Conservation (phyloP, 2,113 vertebrate genomes). For the Seriola rivoliana region DNA sequence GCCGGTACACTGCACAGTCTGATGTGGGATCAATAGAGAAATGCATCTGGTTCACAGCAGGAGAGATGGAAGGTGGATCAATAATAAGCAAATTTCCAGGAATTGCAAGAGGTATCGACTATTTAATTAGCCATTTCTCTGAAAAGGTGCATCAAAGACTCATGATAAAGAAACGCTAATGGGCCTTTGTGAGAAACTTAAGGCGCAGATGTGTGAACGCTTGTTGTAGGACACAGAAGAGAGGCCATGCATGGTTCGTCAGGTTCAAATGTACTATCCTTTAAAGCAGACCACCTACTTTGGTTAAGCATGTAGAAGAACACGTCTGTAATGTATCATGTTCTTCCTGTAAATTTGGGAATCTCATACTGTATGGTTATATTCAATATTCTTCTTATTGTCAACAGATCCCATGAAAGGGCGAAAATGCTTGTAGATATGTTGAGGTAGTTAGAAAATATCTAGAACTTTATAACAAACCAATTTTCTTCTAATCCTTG, state of each 20-base stretch:
- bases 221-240: conserved; percentile 31
- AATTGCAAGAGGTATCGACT: conserved; percentile 79
- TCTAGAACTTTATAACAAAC: no score
- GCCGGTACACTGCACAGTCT: conserved; percentile 79
- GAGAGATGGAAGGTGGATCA: conserved; percentile 76
- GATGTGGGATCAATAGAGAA: conserved; percentile 82
- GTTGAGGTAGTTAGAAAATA: no score
- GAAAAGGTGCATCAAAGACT: conserved; percentile 74
- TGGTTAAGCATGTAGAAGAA: neutral
- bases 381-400: neutral
- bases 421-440: neutral
- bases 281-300: neutral
- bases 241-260: neutral
- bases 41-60: conserved; percentile 82
- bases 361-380: neutral
- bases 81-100: conserved; percentile 87
- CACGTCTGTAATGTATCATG: neutral
- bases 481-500: no score
- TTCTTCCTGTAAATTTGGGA: neutral
- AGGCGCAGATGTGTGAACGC: conserved; percentile 29
- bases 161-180: conserved; percentile 59
- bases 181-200: conserved; percentile 56
- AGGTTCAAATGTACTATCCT: conserved; percentile 2
- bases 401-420: neutral
- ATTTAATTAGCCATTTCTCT: conserved; percentile 83